Conservation (phyloP, 2,113 vertebrate genomes). For the Plestiodon gilberti region DNA sequence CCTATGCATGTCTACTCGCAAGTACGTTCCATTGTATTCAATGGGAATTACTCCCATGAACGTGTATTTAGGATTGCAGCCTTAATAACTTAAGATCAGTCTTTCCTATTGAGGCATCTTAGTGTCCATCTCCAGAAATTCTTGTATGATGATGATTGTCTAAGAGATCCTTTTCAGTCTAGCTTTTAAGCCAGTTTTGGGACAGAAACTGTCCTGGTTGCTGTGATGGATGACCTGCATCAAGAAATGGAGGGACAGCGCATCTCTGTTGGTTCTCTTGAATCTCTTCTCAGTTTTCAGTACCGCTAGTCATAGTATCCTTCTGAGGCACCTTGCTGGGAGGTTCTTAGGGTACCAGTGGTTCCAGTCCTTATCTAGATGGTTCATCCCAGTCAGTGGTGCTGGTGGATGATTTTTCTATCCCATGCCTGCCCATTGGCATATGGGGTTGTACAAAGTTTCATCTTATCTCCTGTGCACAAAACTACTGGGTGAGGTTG, state of each 20-base stretch:
- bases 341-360: not conserved
- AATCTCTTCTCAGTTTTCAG: not conserved
- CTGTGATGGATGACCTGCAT: not conserved
- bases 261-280: not conserved
- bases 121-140: not conserved
- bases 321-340: not conserved
- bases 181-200: not conserved
- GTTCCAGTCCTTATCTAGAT: not conserved
- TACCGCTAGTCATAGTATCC: not conserved
- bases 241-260: not conserved
- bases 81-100: no score
- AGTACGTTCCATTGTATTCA: no score
- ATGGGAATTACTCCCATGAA: no score
- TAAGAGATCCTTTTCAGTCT: not conserved
- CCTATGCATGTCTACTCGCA: no score
- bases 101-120: no score
- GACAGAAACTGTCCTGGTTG: not conserved
- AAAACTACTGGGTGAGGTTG: no score
- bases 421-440: not conserved
- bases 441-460: not conserved
- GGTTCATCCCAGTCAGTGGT: not conserved
- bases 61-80: no score
- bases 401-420: not conserved
- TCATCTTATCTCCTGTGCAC: not conserved
- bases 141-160: not conserved